Evolutionary conservation across 2,113 vertebrate genomes (phyloP).

Genomic region (Chunga burmeisteri): DNA sequence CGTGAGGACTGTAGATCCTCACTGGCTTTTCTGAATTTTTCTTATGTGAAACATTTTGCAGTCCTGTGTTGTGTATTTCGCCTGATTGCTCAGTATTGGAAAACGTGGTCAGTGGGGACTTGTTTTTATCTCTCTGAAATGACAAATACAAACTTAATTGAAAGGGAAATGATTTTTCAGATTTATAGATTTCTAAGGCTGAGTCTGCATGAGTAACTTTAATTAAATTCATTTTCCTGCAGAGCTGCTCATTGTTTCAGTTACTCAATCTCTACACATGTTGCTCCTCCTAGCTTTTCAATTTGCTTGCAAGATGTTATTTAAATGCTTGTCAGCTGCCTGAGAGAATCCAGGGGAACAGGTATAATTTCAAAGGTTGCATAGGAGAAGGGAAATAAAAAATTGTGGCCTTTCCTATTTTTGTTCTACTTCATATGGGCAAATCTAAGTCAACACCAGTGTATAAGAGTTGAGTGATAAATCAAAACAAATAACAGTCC

Average conservation of each 20-base stretch:
- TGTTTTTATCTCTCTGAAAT: slow-evolving; percentile 36
- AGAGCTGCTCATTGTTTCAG: slow-evolving; percentile 33
- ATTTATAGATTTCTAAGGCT: slow-evolving; percentile 39
- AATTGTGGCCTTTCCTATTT: not conserved
- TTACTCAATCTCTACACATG: slow-evolving; percentile 10
- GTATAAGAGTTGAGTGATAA: not conserved
- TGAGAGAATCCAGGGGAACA: not conserved
- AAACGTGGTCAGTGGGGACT: not conserved
- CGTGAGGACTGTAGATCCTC: not conserved
- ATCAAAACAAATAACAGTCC: not conserved
- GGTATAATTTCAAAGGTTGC: not conserved
- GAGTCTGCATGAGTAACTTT: slow-evolving; percentile 56
- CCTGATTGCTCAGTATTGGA: not conserved
- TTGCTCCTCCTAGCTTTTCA: slow-evolving; percentile 29
- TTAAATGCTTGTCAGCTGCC: slow-evolving; percentile 15
- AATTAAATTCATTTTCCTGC: slow-evolving; percentile 57
- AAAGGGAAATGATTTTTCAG: slow-evolving; percentile 50
- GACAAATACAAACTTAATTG: slow-evolving; percentile 50
- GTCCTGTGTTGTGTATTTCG: not conserved
- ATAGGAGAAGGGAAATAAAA: too few relatives aligned
- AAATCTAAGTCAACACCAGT: not conserved
- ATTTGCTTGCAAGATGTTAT: not conserved
- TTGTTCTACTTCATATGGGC: not conserved
- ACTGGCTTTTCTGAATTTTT: not conserved
- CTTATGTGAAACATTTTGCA: not conserved